Evolutionary conservation across 2,797 vertebrate genomes (phyloP).

Genomic region (Spheniscus humboldti): DNA sequence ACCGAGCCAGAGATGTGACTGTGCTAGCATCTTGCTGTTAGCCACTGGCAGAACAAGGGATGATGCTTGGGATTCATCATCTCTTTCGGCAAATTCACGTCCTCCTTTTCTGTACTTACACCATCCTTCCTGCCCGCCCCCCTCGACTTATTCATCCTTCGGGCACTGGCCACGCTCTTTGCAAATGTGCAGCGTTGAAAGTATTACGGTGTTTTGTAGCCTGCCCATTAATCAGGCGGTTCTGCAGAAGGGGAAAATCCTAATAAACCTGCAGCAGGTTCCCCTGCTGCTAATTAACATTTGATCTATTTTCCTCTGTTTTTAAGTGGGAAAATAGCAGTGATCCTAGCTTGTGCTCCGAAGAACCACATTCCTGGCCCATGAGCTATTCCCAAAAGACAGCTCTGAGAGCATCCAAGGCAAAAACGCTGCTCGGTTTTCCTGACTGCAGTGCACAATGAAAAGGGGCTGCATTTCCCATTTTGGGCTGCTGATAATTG

Average conservation of each 20-base stretch:
- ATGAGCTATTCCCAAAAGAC: constrained; percentile 24
- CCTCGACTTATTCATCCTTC: neutral
- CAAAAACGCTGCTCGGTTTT: neutral
- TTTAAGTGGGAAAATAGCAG: constrained; percentile 13
- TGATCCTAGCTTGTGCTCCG: neutral
- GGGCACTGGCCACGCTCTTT: neutral
- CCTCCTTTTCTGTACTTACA: neutral
- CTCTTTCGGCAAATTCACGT: neutral
- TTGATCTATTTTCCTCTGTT: neutral
- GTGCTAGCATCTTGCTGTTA: neutral
- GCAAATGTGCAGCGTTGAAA: neutral
- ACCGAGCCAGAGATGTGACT: neutral
- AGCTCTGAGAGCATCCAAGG: constrained; percentile 17
- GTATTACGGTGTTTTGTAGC: neutral
- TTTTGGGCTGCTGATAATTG: neutral
- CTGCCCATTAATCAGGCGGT: neutral
- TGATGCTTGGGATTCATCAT: neutral
- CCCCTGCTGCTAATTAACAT: constrained; percentile 23
- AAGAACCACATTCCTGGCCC: constrained; percentile 36
- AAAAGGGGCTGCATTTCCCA: neutral
- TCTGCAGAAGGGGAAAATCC: neutral
- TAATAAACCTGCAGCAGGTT: neutral
- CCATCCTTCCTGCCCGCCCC: neutral
- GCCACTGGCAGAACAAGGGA: neutral
- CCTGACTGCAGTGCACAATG: neutral